Percentiles rank a stretch among this genome's conserved stretches.
These are phyloP conservation scores for Pomphorhynchus laevis DNA, from an alignment of 1,140 invertebrate species.

Conservation along the genomic window DNA sequence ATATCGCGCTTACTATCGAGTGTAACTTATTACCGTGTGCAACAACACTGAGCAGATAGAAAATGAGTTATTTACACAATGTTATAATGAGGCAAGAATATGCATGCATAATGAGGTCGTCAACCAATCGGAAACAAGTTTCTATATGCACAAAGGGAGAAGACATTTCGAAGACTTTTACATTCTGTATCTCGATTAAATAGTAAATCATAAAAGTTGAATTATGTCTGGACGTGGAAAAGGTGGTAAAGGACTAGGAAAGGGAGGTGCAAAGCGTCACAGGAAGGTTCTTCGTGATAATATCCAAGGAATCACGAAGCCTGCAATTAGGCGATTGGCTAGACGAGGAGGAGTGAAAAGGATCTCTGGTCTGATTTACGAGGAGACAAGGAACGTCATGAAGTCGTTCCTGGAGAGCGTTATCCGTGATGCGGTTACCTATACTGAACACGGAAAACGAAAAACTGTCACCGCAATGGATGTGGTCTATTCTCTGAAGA, in stretches of 20 bases:
- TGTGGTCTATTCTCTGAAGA: constrained; percentile 43
- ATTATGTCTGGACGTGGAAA: constrained; percentile 17
- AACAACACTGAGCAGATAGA: too few relatives aligned
- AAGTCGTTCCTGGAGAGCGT: constrained; percentile 44
- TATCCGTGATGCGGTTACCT: constrained; percentile 42
- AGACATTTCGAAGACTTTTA: too few relatives aligned
- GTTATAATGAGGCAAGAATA: too few relatives aligned
- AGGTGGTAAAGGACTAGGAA: constrained; percentile 17
- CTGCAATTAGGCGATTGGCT: constrained; percentile 29
- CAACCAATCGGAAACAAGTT: too few relatives aligned
- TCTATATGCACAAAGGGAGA: too few relatives aligned
- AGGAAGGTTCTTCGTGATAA: constrained; percentile 28
- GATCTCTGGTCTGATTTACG: constrained; percentile 36
- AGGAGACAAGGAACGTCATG: constrained; percentile 31
- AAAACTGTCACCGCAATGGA: constrained; percentile 51
- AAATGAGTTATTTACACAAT: too few relatives aligned
- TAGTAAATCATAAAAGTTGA: too few relatives aligned
- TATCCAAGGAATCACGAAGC: constrained; percentile 35
- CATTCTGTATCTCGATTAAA: too few relatives aligned
- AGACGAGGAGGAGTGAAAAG: constrained; percentile 36
- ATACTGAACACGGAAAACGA: constrained; percentile 40
- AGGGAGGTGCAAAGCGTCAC: constrained; percentile 17
- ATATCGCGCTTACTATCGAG: too few relatives aligned
- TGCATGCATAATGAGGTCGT: too few relatives aligned
- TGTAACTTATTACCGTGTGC: too few relatives aligned